Percentiles rank a stretch among this genome's conserved stretches.
Evolutionary conservation across 2,113 vertebrate species (phyloP).

Genomic region (Pygoscelis antarcticus): DNA sequence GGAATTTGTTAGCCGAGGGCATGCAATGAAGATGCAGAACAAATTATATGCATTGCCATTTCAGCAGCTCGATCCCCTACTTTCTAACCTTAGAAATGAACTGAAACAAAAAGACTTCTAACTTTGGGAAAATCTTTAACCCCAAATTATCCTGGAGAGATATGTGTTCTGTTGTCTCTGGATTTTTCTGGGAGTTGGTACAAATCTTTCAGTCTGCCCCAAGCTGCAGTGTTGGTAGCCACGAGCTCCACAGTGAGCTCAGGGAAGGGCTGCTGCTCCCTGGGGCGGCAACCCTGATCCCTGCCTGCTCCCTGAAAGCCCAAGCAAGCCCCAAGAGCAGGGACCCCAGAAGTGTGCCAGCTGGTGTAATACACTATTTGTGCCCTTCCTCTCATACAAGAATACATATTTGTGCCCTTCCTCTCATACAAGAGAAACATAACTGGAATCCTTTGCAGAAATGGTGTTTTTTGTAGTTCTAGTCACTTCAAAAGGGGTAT

Average conservation of each 20-base stretch:
- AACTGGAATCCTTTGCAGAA: conserved; percentile 30
- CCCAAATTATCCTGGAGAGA: neutral
- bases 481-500: conserved; percentile 54
- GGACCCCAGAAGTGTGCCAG: neutral
- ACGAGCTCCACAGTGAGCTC: fast-evolving
- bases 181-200: neutral
- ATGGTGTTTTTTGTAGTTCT: neutral
- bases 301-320: neutral
- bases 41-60: neutral
- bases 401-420: neutral
- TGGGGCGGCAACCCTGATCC: fast-evolving
- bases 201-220: neutral
- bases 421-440: neutral
- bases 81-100: neutral
- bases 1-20: neutral
- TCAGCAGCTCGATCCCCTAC: neutral
- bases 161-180: neutral
- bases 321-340: neutral
- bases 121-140: neutral
- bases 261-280: neutral
- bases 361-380: fast-evolving
- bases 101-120: neutral
- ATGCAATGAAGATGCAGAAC: neutral
- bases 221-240: neutral
- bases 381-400: neutral